A percentile compares a stretch with the other conserved stretches of the same genome.
Conservation (phyloP, 53 echinoderm and acorn worm species). For the Hippasteria phrygiana region DNA sequence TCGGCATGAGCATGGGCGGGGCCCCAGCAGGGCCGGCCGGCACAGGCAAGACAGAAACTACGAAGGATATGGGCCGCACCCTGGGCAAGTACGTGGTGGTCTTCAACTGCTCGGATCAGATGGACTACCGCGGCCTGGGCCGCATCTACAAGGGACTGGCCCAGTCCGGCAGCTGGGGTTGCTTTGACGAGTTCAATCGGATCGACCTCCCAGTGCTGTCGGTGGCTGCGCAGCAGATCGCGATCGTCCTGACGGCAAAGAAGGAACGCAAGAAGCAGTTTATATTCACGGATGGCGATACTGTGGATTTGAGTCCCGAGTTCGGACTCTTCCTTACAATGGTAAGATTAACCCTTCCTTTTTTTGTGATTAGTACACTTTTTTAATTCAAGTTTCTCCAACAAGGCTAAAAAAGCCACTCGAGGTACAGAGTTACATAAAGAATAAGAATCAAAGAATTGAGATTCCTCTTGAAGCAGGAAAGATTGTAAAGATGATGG, state of each 20-base stretch:
- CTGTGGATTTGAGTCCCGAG: constrained; percentile 95
- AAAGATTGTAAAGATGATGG: too few relatives aligned
- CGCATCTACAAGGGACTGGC: constrained; percentile 99
- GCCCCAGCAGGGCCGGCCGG: constrained; percentile 99
- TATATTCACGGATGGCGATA: constrained; percentile 97
- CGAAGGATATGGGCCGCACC: constrained; percentile 99
- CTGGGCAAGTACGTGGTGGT: constrained; percentile 99
- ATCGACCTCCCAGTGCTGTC: constrained; percentile 97
- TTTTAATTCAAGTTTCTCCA: too few relatives aligned
- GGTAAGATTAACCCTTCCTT: constrained; percentile 62
- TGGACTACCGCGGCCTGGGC: constrained; percentile 99
- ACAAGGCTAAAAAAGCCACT: too few relatives aligned
- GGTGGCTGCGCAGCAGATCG: constrained; percentile 99
- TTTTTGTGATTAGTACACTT: background rate
- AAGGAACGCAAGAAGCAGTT: constrained; percentile 98
- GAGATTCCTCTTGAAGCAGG: too few relatives aligned
- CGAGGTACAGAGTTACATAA: too few relatives aligned
- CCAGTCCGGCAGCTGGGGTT: constrained; percentile 99
- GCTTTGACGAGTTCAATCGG: constrained; percentile 99
- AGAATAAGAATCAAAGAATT: too few relatives aligned
- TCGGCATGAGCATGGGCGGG: constrained; percentile 99
- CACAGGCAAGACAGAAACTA: constrained; percentile 99
- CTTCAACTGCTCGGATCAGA: constrained; percentile 99
- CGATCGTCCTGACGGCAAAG: constrained; percentile 97
- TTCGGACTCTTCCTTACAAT: constrained; percentile 99